These are phyloP conservation scores for Cydia splendana DNA, from an alignment of 1,140 invertebrate genomes.

Conservation along the genomic window DNA sequence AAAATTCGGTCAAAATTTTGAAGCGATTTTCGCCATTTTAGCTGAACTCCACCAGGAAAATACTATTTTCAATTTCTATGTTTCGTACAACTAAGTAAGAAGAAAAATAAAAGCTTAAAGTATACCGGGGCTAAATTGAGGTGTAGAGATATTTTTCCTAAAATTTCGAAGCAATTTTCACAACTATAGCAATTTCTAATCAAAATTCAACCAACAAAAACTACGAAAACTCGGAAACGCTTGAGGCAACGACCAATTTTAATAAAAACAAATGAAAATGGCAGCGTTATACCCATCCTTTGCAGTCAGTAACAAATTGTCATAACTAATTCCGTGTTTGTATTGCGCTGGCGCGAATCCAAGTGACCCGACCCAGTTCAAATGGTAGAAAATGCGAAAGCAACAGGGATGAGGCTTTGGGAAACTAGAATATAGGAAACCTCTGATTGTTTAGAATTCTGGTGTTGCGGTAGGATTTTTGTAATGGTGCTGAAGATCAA, in stretches of 20 bases:
- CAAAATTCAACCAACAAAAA: not conserved
- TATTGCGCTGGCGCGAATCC: constrained; percentile 13
- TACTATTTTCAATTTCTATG: too few species aligned
- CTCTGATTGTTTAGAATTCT: not conserved
- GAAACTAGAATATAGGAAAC: not conserved
- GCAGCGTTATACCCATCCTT: not conserved
- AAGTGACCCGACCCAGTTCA: constrained; percentile 25
- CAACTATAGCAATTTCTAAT: not conserved
- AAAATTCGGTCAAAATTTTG: too few species aligned
- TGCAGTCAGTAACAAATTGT: constrained; percentile 28
- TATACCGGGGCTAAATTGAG: too few species aligned
- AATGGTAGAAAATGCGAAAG: constrained; percentile 25
- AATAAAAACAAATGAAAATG: constrained; percentile 29
- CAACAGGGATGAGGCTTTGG: not conserved
- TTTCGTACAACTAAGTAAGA: too few species aligned
- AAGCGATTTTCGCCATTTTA: too few species aligned
- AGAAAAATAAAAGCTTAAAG: too few species aligned
- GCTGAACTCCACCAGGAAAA: too few species aligned
- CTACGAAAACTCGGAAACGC: not conserved
- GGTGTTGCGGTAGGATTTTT: too few species aligned
- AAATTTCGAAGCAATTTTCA: too few species aligned
- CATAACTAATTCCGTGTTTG: constrained; percentile 30
- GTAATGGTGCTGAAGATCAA: too few species aligned
- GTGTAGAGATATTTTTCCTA: too few species aligned
- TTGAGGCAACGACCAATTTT: not conserved